Evolutionary conservation across 2,888 invertebrate species (phyloP), one percentile per base, ranked within the genome.

Genomic region (Cinara cedri): DNA sequence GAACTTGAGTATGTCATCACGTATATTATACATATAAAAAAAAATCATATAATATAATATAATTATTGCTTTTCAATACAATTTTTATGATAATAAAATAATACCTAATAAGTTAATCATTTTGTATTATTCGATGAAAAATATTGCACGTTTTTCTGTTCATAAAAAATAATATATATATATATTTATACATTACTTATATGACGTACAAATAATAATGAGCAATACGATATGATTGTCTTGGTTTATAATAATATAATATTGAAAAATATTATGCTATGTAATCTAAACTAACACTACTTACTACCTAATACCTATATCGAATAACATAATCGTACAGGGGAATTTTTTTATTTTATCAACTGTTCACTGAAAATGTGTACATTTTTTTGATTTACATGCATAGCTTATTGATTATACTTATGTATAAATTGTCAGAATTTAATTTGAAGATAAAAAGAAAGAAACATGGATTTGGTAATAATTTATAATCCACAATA

Each of bases 211-310:
- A 6, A 24, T 62, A 26, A 26, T 65, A 51, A 13, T 60, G 34
- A 62, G 46, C 63, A 74, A 75, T 14, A 51, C 16, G 74, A 75
- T 75, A 75, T 75, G 74, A 65, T 75, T 75, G 54, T 75, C 74
- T 75, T 24, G 74, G 74, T 75, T 54, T 63, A 63, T 46, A 55
- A 19, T 14, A n/a, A 13, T 54, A n/a, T n/a, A n/a, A n/a, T n/a
- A n/a, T n/a, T n/a, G n/a, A n/a, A n/a, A n/a, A n/a, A n/a, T n/a
- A 19, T 3, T 60, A 26, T 34, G 34, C 6, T 34, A 34, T 34
- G 34, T 34, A 34, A 34, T 34, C 34, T 34, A 34, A 34, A 34
- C 34, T 60, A 26, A 54, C n/a, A 19, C n/a, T 46, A 44, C 4
- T 44, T 8, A 46, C 13, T 46, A 46, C 46, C 46, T 46, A n/a